Percentiles rank a stretch among this genome's conserved stretches.
These are phyloP conservation scores for Spicauda simplicius DNA, from an alignment of 2,888 invertebrate genomes.

Conservation along the genomic window DNA sequence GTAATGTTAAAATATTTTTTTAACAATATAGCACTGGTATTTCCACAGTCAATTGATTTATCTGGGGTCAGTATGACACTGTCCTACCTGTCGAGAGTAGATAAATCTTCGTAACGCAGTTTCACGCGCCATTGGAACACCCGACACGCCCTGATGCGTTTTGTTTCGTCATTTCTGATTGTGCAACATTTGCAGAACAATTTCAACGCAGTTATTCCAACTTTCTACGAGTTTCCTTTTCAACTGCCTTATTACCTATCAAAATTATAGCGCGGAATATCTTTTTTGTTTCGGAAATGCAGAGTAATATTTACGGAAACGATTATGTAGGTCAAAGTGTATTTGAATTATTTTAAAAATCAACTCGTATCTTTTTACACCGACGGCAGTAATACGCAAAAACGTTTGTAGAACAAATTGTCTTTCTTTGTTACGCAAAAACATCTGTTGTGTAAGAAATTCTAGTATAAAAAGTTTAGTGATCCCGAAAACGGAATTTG, in stretches of 20 bases:
- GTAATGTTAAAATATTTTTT: too few relatives aligned
- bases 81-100: constrained; percentile 37
- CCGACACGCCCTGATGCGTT: constrained; percentile 65
- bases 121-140: constrained; percentile 69
- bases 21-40: too few relatives aligned
- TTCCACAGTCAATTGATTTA: too few relatives aligned
- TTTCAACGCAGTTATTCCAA: neutral
- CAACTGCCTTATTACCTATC: neutral
- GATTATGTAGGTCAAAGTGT: neutral
- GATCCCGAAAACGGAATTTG: neutral
- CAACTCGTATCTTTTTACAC: neutral
- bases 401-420: neutral
- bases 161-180: constrained; percentile 57
- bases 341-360: neutral
- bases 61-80: neutral
- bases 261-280: constrained; percentile 1
- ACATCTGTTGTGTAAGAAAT: neutral
- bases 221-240: constrained; percentile 15
- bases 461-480: neutral
- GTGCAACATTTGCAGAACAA: constrained; percentile 18
- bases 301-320: neutral
- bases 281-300: neutral
- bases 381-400: neutral
- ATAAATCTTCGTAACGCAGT: constrained; percentile 52
- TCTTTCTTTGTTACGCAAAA: neutral